Percentiles rank a stretch among this genome's conserved stretches.
These are phyloP conservation scores for Nixonia krombeini DNA, from an alignment of 1,140 invertebrate genomes.

Conservation along the genomic window DNA sequence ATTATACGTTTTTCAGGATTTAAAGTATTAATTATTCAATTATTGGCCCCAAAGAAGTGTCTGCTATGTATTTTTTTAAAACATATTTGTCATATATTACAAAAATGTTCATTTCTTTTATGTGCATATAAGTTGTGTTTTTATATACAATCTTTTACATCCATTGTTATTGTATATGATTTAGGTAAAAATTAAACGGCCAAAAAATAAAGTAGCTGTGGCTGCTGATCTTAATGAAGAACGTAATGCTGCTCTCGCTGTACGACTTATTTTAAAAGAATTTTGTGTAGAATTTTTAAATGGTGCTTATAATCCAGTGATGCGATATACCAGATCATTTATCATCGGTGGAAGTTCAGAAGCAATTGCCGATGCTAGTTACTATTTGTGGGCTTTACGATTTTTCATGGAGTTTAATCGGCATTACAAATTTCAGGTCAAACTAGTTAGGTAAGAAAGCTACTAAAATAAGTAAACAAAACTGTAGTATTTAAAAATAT, in stretches of 20 bases:
- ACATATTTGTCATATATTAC: too few relatives aligned
- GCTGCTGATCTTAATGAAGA: conserved; percentile 70
- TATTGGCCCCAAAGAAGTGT: too few relatives aligned
- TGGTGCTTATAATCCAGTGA: conserved; percentile 92
- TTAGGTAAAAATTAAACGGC: conserved; percentile 75
- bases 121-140: too few relatives aligned
- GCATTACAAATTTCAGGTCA: conserved; percentile 85
- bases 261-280: conserved; percentile 91
- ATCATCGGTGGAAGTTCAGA: conserved; percentile 52
- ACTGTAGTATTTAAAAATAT: background rate
- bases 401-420: conserved; percentile 99
- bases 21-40: too few relatives aligned
- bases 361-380: conserved; percentile 86
- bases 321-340: conserved; percentile 81
- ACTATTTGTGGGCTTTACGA: conserved; percentile 93
- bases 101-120: too few relatives aligned
- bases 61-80: too few relatives aligned
- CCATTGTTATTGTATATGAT: conserved; percentile 14
- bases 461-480: conserved; percentile 4
- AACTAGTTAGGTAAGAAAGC: conserved; percentile 84
- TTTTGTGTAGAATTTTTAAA: conserved; percentile 95
- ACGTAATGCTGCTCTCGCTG: conserved; percentile 83
- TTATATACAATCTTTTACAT: too few relatives aligned
- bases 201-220: conserved; percentile 79
- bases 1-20: background rate